Percentiles rank a stretch among this genome's conserved stretches.
Conservation (phyloP, 2,888 invertebrate genomes). For the Synergus gifuensis region DNA sequence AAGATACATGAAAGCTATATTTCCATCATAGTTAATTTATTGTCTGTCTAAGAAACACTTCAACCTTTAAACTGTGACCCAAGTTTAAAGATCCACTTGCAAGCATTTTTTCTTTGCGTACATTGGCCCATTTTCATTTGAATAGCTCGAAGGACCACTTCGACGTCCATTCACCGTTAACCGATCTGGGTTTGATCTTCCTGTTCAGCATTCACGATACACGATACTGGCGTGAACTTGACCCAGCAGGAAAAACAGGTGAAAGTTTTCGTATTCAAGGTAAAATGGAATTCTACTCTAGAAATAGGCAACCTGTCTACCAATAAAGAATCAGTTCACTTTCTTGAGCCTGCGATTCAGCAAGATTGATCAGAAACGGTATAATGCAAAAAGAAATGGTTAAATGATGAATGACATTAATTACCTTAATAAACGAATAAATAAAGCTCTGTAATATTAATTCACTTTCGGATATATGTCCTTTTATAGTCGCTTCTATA, state of each 20-base stretch:
- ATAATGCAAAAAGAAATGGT: not conserved
- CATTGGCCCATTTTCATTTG: slow-evolving; percentile 16
- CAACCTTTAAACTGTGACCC: not conserved
- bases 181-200: not conserved
- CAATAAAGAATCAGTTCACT: slow-evolving; percentile 66
- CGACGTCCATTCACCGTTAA: slow-evolving; percentile 28
- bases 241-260: slow-evolving; percentile 60
- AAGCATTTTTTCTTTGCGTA: not conserved
- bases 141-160: slow-evolving; percentile 3
- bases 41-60: not conserved
- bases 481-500: too few relatives aligned
- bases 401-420: not conserved
- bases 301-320: slow-evolving; percentile 58
- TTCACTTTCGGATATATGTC: too few relatives aligned
- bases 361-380: slow-evolving; percentile 44
- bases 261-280: slow-evolving; percentile 62
- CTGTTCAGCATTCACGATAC: not conserved
- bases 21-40: not conserved
- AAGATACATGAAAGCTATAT: not conserved
- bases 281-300: slow-evolving; percentile 49
- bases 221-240: slow-evolving; percentile 49
- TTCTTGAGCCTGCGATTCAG: slow-evolving; percentile 58
- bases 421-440: not conserved
- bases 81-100: not conserved
- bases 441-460: not conserved